Conservation (phyloP, 2,888 invertebrate species). For the Liodrosophila aerea region DNA sequence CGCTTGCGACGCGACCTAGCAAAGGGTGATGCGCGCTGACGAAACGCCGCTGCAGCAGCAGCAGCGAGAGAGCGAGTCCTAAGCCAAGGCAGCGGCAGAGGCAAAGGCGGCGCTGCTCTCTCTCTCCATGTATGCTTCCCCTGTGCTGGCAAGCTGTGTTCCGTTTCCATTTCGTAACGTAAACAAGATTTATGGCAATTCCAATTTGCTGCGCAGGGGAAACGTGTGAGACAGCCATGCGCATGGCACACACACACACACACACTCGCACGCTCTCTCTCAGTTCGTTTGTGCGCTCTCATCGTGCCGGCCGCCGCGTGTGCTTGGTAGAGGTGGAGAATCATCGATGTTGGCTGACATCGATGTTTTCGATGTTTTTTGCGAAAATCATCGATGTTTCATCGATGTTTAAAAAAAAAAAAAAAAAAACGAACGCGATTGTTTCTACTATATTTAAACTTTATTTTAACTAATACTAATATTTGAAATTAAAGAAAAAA, state of each 20-base stretch:
- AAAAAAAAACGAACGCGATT: too few species aligned
- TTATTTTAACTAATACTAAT: too few species aligned
- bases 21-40: slow-evolving; percentile 59
- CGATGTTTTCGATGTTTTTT: too few species aligned
- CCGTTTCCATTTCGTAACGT: slow-evolving; percentile 54
- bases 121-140: slow-evolving; percentile 45
- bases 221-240: slow-evolving; percentile 37
- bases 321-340: too few species aligned
- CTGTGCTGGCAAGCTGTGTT: slow-evolving; percentile 55
- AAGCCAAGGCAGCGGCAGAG: too few species aligned
- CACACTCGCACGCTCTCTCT: slow-evolving; percentile 17
- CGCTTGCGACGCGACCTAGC: slow-evolving; percentile 37
- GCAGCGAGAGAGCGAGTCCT: slow-evolving; percentile 26
- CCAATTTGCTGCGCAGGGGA: slow-evolving; percentile 64
- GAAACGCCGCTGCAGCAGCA: slow-evolving; percentile 39
- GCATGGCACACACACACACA: slow-evolving; percentile 20
- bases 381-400: too few species aligned
- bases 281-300: slow-evolving; percentile 33
- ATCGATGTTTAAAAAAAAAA: too few species aligned
- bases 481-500: too few species aligned
- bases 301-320: slow-evolving; percentile 50
- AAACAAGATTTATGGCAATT: slow-evolving; percentile 64
- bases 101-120: too few species aligned
- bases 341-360: too few species aligned
- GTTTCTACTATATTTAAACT: too few species aligned